Conservation (phyloP, 2,113 vertebrate species). For the Chaenocephalus aceratus region DNA sequence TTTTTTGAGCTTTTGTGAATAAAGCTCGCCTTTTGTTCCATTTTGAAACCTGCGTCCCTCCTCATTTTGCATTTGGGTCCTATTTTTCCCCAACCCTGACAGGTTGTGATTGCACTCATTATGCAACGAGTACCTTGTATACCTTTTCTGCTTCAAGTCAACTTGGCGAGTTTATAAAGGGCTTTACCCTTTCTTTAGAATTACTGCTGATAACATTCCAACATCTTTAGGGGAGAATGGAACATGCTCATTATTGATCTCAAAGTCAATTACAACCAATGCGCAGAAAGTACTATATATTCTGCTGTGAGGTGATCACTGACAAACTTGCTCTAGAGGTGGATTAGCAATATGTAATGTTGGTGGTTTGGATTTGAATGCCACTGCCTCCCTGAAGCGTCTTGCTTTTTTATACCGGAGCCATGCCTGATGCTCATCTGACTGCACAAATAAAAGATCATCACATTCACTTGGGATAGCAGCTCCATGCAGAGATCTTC, state of each 20-base stretch:
- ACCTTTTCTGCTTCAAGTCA: not conserved
- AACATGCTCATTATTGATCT: not conserved
- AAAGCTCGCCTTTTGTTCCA: no score
- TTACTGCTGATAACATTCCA: not conserved
- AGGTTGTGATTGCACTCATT: not conserved
- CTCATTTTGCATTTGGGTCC: no score
- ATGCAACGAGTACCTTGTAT: not conserved
- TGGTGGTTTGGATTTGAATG: slow-evolving; percentile 16
- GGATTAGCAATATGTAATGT: slow-evolving; percentile 9
- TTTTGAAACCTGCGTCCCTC: no score
- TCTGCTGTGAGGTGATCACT: slow-evolving; percentile 23
- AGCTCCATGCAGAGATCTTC: slow-evolving; percentile 18
- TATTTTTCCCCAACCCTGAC: no score
- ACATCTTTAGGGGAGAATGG: slow-evolving; percentile 10
- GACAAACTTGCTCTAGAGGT: slow-evolving; percentile 11
- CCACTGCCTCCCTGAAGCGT: slow-evolving; percentile 16
- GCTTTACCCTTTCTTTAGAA: slow-evolving; percentile 1
- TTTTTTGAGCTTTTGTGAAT: no score
- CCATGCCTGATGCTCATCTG: slow-evolving; percentile 24
- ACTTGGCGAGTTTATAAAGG: not conserved
- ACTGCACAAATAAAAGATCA: slow-evolving; percentile 28
- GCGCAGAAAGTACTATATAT: not conserved
- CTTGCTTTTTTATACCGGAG: slow-evolving; percentile 13
- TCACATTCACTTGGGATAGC: slow-evolving; percentile 40
- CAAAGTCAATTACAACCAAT: slow-evolving; percentile 41